Conservation (phyloP, 1,140 invertebrate species). For the Drosophila melanica region DNA sequence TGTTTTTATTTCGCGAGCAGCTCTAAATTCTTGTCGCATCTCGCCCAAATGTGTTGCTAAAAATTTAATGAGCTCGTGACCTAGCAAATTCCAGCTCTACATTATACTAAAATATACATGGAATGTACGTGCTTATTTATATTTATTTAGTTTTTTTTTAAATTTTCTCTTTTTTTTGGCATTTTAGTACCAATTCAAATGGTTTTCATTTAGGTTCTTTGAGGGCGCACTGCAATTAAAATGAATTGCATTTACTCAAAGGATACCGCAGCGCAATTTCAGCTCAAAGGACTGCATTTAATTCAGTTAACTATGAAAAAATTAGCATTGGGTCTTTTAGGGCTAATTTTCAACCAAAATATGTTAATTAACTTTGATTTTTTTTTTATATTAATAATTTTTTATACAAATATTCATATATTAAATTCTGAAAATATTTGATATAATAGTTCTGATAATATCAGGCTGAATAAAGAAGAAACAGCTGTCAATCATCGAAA, state of each 20-base stretch:
- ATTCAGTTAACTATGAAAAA: constrained; percentile 44
- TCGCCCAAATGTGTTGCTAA: constrained; percentile 19
- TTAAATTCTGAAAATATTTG: too few species aligned
- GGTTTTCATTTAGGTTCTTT: constrained; percentile 43
- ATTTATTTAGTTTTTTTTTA: constrained; percentile 27
- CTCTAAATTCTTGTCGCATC: constrained; percentile 31
- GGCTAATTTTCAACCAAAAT: constrained; percentile 1
- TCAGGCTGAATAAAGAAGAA: too few species aligned
- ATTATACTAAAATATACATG: constrained; percentile 7
- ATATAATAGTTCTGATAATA: too few species aligned
- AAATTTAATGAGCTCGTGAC: constrained; percentile 51
- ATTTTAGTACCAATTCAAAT: constrained; percentile 52
- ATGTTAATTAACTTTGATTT: too few species aligned
- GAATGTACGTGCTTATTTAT: background rate
- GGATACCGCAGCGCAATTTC: constrained; percentile 22
- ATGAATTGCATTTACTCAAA: constrained; percentile 65
- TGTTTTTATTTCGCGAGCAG: constrained; percentile 26
- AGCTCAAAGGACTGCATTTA: constrained; percentile 22
- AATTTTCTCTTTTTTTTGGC: background rate
- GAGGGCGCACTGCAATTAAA: constrained; percentile 63
- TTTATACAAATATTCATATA: too few species aligned
- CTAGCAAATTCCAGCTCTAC: constrained; percentile 24
- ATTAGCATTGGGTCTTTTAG: constrained; percentile 8
- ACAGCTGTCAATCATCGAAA: too few species aligned
- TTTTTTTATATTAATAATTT: too few species aligned